Percentiles rank a stretch among this genome's conserved stretches.
Evolutionary conservation across 2,888 invertebrate genomes (phyloP).

Genomic region (Ashinkailepas kermadecensis): DNA sequence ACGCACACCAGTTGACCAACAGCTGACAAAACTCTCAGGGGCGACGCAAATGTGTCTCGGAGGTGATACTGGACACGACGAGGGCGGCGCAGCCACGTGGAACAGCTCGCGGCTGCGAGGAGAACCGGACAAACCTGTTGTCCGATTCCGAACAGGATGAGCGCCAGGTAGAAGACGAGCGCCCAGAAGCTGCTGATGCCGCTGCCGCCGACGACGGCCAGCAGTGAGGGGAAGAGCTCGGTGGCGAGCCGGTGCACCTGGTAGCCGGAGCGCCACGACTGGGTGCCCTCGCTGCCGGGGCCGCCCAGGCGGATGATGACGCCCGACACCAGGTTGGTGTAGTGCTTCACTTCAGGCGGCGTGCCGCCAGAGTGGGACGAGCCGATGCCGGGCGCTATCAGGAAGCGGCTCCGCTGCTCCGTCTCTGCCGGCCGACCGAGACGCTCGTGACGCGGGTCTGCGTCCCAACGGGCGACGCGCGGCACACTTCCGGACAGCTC

Average conservation of each 20-base stretch:
- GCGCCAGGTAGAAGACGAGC: constrained; percentile 71
- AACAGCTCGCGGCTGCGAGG: too few relatives aligned
- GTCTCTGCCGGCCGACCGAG: not conserved
- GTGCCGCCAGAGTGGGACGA: constrained; percentile 14
- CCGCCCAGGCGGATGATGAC: not conserved
- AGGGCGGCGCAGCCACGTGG: too few relatives aligned
- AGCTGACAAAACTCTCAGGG: too few relatives aligned
- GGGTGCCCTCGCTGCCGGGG: not conserved
- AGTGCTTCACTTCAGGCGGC: not conserved
- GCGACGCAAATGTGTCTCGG: too few relatives aligned
- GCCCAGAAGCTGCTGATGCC: constrained; percentile 81
- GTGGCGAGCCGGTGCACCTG: constrained; percentile 62
- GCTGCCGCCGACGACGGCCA: constrained; percentile 61
- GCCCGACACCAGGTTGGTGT: constrained; percentile 20
- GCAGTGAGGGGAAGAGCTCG: constrained; percentile 77
- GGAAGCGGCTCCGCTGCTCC: not conserved
- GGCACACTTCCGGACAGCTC: too few relatives aligned
- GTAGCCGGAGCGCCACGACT: not conserved
- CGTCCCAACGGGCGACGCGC: too few relatives aligned
- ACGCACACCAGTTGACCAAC: too few relatives aligned
- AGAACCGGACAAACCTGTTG: constrained; percentile 53
- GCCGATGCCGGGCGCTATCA: constrained; percentile 19
- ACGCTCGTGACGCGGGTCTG: too few relatives aligned
- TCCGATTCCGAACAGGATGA: constrained; percentile 77
- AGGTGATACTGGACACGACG: too few relatives aligned